These are phyloP conservation scores for Fundulus diaphanus DNA, from an alignment of 2,797 vertebrate genomes.

Conservation along the genomic window DNA sequence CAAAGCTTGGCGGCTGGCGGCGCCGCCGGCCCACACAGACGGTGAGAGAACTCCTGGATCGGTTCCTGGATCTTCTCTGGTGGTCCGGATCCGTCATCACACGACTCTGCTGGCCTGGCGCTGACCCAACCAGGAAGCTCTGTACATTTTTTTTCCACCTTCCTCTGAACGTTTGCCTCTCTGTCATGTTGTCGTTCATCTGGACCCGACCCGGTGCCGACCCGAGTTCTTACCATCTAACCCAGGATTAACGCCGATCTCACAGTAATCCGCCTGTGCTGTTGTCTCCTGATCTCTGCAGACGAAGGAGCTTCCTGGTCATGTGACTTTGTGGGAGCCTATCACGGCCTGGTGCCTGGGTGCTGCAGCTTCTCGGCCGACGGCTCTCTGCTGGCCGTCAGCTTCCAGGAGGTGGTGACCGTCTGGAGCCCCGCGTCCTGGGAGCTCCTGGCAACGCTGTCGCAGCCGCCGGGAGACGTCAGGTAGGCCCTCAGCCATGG, in stretches of 20 bases:
- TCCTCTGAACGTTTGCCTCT: too few species aligned
- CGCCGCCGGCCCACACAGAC: conserved; percentile 79
- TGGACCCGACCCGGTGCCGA: too few species aligned
- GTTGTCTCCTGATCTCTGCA: conserved; percentile 9
- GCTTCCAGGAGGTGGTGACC: conserved; percentile 90
- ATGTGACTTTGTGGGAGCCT: conserved; percentile 94
- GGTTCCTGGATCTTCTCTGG: background rate
- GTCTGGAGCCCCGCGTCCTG: conserved; percentile 91
- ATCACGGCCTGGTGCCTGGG: conserved; percentile 86
- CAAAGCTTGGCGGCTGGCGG: conserved; percentile 90
- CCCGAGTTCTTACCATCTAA: too few species aligned
- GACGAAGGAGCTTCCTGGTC: conserved; percentile 86
- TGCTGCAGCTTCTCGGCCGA: conserved; percentile 94
- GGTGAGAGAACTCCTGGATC: conserved; percentile 65
- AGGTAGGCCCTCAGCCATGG: too few species aligned
- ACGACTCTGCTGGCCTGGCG: too few species aligned
- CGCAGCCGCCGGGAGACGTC: conserved; percentile 90
- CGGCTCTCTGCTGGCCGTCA: conserved; percentile 90
- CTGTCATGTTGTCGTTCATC: too few species aligned
- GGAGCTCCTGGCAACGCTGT: conserved; percentile 93
- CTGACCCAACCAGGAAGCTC: too few species aligned
- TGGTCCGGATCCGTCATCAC: too few species aligned
- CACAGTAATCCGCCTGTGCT: conserved; percentile 10
- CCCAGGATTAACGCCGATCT: background rate
- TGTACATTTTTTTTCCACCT: too few species aligned